Evolutionary conservation across 2,797 vertebrate genomes (phyloP).

Genomic region (Myiothlypis coronata): DNA sequence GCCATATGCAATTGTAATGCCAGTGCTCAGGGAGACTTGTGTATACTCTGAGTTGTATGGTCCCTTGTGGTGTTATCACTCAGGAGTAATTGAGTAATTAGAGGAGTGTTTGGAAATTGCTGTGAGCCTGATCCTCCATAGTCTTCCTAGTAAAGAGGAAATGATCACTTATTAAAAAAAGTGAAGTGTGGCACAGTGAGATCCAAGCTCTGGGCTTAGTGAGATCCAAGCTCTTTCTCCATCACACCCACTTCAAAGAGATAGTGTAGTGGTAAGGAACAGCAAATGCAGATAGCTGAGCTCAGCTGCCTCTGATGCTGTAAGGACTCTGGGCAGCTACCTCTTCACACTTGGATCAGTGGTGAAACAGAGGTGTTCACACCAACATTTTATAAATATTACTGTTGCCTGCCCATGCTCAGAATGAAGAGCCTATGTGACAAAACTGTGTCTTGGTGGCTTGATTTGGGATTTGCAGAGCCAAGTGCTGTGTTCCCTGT

Average conservation of each 20-base stretch:
- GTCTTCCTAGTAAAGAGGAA: neutral
- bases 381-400: neutral
- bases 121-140: neutral
- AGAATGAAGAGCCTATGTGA: neutral
- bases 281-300: neutral
- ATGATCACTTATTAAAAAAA: neutral
- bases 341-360: neutral
- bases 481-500: neutral
- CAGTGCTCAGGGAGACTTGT: neutral
- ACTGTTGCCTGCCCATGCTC: neutral
- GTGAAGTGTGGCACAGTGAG: neutral
- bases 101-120: neutral
- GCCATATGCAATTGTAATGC: neutral
- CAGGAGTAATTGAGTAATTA: neutral
- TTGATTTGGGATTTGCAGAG: neutral
- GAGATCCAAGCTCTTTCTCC: neutral
- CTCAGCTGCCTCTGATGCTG: neutral
- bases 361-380: neutral
- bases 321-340: neutral
- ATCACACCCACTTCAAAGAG: neutral
- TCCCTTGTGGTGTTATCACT: neutral
- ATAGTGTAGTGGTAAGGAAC: neutral
- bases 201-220: neutral
- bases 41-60: neutral
- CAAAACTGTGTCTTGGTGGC: neutral